Conservation (phyloP, 2,797 vertebrate species). For the Emydoidea blandingii region DNA sequence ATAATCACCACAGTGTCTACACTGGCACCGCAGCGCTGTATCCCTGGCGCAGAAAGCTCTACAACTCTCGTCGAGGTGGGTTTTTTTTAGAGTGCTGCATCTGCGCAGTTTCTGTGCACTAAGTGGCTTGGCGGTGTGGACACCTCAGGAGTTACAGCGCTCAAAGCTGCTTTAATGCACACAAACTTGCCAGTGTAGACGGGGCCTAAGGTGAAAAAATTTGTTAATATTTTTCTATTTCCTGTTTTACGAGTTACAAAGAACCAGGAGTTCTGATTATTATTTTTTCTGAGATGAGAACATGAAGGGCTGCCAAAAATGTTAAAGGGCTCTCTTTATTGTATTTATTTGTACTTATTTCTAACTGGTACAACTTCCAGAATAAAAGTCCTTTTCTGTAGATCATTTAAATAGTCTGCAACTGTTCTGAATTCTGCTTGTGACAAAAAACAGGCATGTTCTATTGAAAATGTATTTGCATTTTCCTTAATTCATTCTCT, state of each 20-base stretch:
- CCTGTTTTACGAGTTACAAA: constrained; percentile 23
- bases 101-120: no score
- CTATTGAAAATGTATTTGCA: not conserved
- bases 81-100: no score
- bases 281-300: constrained; percentile 34
- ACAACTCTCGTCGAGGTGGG: no score
- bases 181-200: no score
- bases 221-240: constrained; percentile 43
- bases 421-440: not conserved
- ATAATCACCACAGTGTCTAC: no score
- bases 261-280: constrained; percentile 35
- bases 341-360: constrained; percentile 2
- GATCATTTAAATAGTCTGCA: not conserved
- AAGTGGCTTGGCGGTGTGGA: no score
- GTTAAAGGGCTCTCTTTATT: constrained; percentile 12
- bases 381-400: constrained; percentile 23
- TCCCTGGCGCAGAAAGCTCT: no score
- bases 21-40: no score
- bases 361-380: not conserved
- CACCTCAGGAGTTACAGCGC: no score
- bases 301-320: constrained; percentile 44
- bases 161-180: no score
- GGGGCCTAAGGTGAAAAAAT: not conserved
- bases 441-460: not conserved
- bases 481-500: constrained; percentile 23